Conservation (phyloP, 2,888 invertebrate species). For the Caenorhabditis sp. region DNA sequence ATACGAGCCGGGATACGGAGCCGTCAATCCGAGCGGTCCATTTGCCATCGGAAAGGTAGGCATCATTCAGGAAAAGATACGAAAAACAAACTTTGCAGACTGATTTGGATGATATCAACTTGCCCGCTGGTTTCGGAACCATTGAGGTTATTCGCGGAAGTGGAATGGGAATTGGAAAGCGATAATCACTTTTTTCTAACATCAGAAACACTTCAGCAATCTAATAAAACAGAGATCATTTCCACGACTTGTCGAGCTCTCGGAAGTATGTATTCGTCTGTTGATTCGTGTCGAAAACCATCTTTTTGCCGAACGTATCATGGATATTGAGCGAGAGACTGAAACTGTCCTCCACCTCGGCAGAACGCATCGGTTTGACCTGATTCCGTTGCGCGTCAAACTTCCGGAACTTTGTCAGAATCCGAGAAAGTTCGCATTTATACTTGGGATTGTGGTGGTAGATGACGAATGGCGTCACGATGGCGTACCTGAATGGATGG, state of each 20-base stretch:
- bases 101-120: conserved; percentile 68
- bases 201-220: neutral
- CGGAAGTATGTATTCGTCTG: conserved; percentile 37
- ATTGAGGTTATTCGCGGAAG: conserved; percentile 70
- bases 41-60: conserved; percentile 71
- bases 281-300: conserved; percentile 30
- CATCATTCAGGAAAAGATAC: neutral
- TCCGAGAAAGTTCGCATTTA: conserved; percentile 9
- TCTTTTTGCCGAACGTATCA: conserved; percentile 48
- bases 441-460: conserved; percentile 54
- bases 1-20: conserved; percentile 74
- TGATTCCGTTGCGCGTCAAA: conserved; percentile 13
- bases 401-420: conserved; percentile 3
- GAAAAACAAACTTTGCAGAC: conserved; percentile 60
- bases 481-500: conserved; percentile 27
- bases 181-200: neutral
- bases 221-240: neutral
- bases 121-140: conserved; percentile 71
- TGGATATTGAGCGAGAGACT: conserved; percentile 26
- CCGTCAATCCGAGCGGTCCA: conserved; percentile 69
- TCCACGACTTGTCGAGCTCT: conserved; percentile 32
- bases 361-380: conserved; percentile 17
- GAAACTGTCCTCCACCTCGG: conserved; percentile 9
- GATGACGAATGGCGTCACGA: conserved; percentile 44
- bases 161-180: conserved; percentile 74